Percentiles rank a stretch among this genome's conserved stretches.
These are phyloP conservation scores for Phalanger gymnotis DNA, from an alignment of 2,797 vertebrate genomes.

Conservation along the genomic window DNA sequence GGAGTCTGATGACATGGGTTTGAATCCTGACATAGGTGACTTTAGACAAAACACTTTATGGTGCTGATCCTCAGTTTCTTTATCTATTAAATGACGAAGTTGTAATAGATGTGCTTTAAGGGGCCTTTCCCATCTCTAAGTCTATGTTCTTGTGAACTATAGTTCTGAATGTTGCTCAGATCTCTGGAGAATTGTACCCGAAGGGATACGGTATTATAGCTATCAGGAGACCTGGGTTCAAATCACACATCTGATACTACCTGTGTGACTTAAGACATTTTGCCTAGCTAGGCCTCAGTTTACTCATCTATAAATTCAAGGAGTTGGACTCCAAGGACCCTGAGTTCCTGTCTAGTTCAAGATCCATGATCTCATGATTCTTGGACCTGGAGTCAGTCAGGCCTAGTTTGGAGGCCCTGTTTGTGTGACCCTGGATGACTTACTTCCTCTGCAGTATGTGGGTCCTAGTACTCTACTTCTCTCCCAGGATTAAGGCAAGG, in stretches of 20 bases:
- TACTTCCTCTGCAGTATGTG: background rate
- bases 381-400: background rate
- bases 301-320: background rate
- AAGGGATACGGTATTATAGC: background rate
- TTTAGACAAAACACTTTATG: background rate
- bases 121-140: background rate
- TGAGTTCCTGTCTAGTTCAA: background rate
- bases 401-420: background rate
- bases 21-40: background rate
- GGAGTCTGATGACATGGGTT: background rate
- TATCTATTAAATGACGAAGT: background rate
- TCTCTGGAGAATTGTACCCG: background rate
- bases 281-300: background rate
- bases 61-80: background rate
- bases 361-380: background rate
- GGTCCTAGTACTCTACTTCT: background rate
- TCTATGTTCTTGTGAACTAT: background rate
- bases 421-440: background rate
- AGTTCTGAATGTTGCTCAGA: background rate
- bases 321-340: background rate
- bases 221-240: background rate
- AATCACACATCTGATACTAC: background rate
- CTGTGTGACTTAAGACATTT: background rate
- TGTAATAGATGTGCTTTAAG: background rate
- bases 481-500: background rate